Conservation (phyloP, 2,113 vertebrate genomes). For the Plecotus auritus region DNA sequence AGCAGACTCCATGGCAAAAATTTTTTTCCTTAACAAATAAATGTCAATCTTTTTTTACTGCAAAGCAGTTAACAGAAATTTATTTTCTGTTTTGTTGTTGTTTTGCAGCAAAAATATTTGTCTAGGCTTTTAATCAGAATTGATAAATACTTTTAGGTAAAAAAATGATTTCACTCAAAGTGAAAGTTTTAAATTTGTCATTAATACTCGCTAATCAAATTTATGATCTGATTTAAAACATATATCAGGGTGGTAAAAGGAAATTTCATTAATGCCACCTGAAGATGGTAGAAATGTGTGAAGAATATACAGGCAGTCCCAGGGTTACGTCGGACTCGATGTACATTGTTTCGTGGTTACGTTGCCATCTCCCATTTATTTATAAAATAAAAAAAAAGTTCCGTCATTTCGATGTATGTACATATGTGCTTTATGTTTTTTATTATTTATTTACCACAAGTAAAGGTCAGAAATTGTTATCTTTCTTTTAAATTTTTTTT, state of each 20-base stretch:
- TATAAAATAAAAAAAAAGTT: too few species aligned
- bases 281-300: not conserved
- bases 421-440: too few species aligned
- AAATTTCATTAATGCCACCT: not conserved
- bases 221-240: slow-evolving; percentile 53
- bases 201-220: slow-evolving; percentile 43
- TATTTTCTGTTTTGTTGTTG: slow-evolving; percentile 18
- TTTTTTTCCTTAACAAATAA: slow-evolving; percentile 1
- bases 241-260: slow-evolving; percentile 28
- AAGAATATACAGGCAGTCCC: not conserved
- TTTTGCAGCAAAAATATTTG: slow-evolving; percentile 57
- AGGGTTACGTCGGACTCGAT: too few species aligned
- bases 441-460: too few species aligned
- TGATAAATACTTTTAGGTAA: slow-evolving; percentile 24
- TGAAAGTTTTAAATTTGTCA: slow-evolving; percentile 48
- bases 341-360: too few species aligned
- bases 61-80: slow-evolving; percentile 50
- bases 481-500: too few species aligned
- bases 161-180: slow-evolving; percentile 36
- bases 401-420: too few species aligned
- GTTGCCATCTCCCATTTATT: too few species aligned
- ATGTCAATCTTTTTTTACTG: slow-evolving; percentile 3
- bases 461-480: too few species aligned
- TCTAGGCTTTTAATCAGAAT: slow-evolving; percentile 48
- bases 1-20: not conserved